A percentile compares a stretch with the other conserved stretches of the same genome.
phyloP scores from a whole-genome alignment of 2,113 vertebrate species.

The Dicerorhinus sumatrensis region DNA sequence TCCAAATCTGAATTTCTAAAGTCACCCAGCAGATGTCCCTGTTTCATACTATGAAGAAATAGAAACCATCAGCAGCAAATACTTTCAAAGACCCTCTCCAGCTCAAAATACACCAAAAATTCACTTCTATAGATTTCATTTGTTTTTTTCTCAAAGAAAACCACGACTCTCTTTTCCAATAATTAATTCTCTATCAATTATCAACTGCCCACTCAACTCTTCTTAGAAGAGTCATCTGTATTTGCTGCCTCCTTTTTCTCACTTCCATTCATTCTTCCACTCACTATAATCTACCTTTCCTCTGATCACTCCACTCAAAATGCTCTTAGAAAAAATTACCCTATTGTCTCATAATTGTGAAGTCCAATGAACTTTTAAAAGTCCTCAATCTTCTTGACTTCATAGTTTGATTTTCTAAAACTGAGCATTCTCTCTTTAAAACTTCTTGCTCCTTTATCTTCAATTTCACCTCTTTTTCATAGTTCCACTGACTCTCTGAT shows the following conservation, averaged over 20 bases:
- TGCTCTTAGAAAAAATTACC: too few species aligned
- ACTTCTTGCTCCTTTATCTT: not conserved
- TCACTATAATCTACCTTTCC: not conserved
- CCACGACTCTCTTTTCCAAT: not conserved
- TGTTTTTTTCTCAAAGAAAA: not conserved
- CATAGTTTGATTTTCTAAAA: not conserved
- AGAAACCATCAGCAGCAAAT: not conserved
- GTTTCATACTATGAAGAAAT: not conserved
- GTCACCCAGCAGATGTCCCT: not conserved
- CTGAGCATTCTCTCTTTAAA: not conserved
- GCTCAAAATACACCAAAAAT: not conserved
- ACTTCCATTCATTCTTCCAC: not conserved
- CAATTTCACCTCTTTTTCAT: not conserved
- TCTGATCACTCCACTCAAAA: not conserved
- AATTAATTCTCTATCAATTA: not conserved
- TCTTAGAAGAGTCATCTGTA: not conserved
- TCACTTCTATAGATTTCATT: not conserved
- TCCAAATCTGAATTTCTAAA: not conserved
- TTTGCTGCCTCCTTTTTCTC: not conserved
- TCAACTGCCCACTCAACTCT: not conserved
- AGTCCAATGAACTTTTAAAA: not conserved
- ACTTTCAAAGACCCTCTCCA: not conserved
- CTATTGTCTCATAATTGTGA: not conserved
- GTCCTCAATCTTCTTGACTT: not conserved
- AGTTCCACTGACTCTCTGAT: not conserved